These are phyloP conservation scores for Dynastes maya DNA, from an alignment of 2,888 invertebrate species.

Conservation along the genomic window DNA sequence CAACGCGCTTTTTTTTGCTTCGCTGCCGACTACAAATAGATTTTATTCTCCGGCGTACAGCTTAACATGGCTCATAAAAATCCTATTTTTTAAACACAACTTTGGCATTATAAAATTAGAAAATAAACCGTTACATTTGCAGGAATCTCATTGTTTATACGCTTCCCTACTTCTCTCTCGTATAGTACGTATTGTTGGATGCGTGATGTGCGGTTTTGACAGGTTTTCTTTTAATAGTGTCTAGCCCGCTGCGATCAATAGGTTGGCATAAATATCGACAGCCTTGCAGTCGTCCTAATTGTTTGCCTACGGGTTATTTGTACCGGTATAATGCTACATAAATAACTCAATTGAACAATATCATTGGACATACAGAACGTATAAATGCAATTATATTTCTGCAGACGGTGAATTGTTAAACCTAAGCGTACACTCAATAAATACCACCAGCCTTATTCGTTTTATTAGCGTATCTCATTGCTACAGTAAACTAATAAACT, in stretches of 20 bases:
- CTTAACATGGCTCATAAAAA: slow-evolving; percentile 25
- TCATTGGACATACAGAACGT: not conserved
- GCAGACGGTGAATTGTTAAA: no score
- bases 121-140: slow-evolving; percentile 22
- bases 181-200: slow-evolving; percentile 1
- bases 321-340: not conserved
- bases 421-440: no score
- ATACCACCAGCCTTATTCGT: no score
- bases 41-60: slow-evolving; percentile 19
- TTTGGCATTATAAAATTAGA: slow-evolving; percentile 35
- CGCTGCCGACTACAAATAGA: slow-evolving; percentile 34
- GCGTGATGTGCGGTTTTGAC: slow-evolving; percentile 13
- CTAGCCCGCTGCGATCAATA: slow-evolving; percentile 17
- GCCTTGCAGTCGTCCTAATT: slow-evolving; percentile 12
- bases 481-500: no score
- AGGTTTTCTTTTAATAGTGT: slow-evolving; percentile 26
- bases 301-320: not conserved
- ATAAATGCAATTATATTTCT: no score
- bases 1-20: slow-evolving; percentile 4
- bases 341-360: slow-evolving; percentile 3
- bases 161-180: not conserved
- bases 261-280: slow-evolving; percentile 18
- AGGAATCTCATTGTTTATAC: slow-evolving; percentile 22
- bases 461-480: no score
- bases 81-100: slow-evolving; percentile 26